These are phyloP conservation scores for Daktulosphaira vitifoliae DNA, from an alignment of 1,140 invertebrate genomes.

Conservation along the genomic window DNA sequence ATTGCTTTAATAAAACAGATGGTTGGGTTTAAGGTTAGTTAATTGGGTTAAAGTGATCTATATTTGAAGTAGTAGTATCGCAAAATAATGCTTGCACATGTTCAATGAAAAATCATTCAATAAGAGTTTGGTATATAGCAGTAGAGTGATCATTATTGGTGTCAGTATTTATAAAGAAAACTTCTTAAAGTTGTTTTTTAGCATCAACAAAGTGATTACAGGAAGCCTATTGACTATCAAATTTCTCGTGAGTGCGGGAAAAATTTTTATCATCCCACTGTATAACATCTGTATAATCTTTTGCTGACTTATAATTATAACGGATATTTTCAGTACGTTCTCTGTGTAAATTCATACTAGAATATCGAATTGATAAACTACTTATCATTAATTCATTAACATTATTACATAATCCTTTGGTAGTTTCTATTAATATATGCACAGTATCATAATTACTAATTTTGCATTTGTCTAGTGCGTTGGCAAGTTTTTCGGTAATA, in stretches of 20 bases:
- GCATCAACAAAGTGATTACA: background rate
- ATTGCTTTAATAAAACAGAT: slow-evolving; percentile 28
- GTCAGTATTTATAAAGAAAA: background rate
- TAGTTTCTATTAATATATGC: slow-evolving; percentile 33
- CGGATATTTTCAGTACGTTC: slow-evolving; percentile 25
- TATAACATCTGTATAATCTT: slow-evolving; percentile 26
- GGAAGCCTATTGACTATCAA: background rate
- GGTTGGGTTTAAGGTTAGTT: too few species aligned
- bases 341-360: slow-evolving; percentile 34
- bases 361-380: slow-evolving; percentile 33
- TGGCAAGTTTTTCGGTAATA: too few species aligned
- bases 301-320: slow-evolving; percentile 33
- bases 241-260: slow-evolving; percentile 28
- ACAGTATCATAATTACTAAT: slow-evolving; percentile 36
- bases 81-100: slow-evolving; percentile 30
- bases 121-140: background rate
- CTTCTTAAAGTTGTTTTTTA: background rate
- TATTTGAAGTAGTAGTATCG: slow-evolving; percentile 35
- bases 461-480: slow-evolving; percentile 35
- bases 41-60: slow-evolving; percentile 27
- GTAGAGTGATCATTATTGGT: background rate
- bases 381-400: slow-evolving; percentile 33
- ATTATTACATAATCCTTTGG: slow-evolving; percentile 33
- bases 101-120: slow-evolving; percentile 31
- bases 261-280: background rate